Percentiles rank a stretch among this genome's conserved stretches.
These are phyloP conservation scores for Portevinia maculata DNA, from an alignment of 2,888 invertebrate species.

Conservation along the genomic window DNA sequence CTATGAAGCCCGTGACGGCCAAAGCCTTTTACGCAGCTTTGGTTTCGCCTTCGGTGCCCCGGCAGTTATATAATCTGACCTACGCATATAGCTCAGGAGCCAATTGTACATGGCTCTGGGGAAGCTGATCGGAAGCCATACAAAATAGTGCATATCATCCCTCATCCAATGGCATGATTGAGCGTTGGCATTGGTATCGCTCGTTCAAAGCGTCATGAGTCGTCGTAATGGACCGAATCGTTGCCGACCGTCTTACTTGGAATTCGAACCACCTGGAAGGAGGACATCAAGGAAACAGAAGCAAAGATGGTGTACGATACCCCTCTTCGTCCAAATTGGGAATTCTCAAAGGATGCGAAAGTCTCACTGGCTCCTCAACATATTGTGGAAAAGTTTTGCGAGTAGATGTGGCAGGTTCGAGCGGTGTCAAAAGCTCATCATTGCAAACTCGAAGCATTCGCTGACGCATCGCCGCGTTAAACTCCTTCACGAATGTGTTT, in stretches of 20 bases:
- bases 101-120: constrained; percentile 76
- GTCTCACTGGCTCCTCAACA: constrained; percentile 20
- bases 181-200: constrained; percentile 18
- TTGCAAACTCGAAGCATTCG: constrained; percentile 30
- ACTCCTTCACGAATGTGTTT: constrained; percentile 58
- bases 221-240: constrained; percentile 75
- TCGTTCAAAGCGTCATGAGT: constrained; percentile 27
- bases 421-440: constrained; percentile 52
- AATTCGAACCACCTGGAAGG: constrained; percentile 76
- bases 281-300: constrained; percentile 76
- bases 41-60: too few relatives aligned
- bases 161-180: constrained; percentile 26
- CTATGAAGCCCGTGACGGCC: too few relatives aligned
- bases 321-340: constrained; percentile 76
- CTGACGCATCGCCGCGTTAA: constrained; percentile 49
- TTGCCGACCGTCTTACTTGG: constrained; percentile 79
- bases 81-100: constrained; percentile 79
- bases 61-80: too few relatives aligned
- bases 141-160: constrained; percentile 27
- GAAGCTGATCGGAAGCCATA: constrained; percentile 59
- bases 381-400: constrained; percentile 48
- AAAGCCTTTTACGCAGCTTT: background rate
- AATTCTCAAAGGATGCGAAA: constrained; percentile 60
- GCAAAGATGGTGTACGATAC: constrained; percentile 78
- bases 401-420: constrained; percentile 46